Base-by-base conservation (phyloP, 2,113 vertebrate species). In the Plestiodon gilberti region DNA sequence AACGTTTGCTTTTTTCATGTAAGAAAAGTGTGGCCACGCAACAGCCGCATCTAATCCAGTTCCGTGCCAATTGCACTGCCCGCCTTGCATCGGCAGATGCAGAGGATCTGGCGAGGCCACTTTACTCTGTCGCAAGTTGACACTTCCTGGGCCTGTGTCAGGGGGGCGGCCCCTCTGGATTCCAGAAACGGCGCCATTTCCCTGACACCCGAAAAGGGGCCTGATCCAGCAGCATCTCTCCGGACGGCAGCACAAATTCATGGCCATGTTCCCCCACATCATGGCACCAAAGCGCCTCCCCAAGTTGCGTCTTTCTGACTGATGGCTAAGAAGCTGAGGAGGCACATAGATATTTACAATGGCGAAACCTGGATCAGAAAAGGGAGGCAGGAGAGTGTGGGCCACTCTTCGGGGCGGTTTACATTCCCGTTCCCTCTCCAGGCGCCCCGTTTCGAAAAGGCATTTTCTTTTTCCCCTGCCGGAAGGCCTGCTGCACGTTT, bases 301-400 rank as follows among this genome's bases (percentile, higher is more conserved):
- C 93, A 74, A 91, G 89, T 84, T 84, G 61, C 25, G 6, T n/a
- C 1, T 70, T 15, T 77, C 22, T n/a, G 81, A 90, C 87, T 28
- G 30, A 95, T 95, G 94, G 94, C 95, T 95, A 89, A 89, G 92
- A 74, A 94, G 93, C 94, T 83, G 87, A 94, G 94, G 95, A 96
- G 96, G 96, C 95, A 95, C 93, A 0, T 95, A n/a, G n/a, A n/a
- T n/a, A 96, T 96, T 94, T 96, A 97, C 96, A 96, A 84, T 94
- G 89, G 82, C 93, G 88, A 78, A 91, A 94, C 94, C 95, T 95
- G 93, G 92, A 88, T 94, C 92, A 94, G 93, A 95, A 10, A n/a
- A 33, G 57, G 75, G 93, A 95, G 90, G 93, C 94, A 89, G 92
- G 88, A 96, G 89, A 83, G 91, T 70, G 1, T 65, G 3, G 52